Evolutionary conservation across 2,113 vertebrate species (phyloP), one percentile per base, ranked within the genome.

Genomic region (Colossoma macropomum): DNA sequence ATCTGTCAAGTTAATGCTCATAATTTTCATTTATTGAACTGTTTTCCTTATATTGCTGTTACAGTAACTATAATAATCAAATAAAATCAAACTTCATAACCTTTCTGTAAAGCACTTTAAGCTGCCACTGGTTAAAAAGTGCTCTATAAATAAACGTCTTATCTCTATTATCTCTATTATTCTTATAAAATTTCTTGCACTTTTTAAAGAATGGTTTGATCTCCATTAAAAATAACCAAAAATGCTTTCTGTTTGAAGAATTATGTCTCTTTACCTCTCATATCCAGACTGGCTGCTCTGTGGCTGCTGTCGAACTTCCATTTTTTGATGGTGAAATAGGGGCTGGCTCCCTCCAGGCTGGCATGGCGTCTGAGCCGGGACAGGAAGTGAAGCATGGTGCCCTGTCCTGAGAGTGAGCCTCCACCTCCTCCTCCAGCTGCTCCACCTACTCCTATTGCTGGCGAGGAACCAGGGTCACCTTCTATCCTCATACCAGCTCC

Each of bases 301-400:
- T 98, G 97, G 85, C 91, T 96, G 81, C 94, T 94, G 90, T 98
- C 97, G 83, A 97, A 92, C 83, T 96, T 98, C 97, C 97, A 99
- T 73, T 94, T 97, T 92, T 96, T 96, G 91, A 96, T 95, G 77
- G 88, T 96, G 91, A 98, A 97, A 90, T 97, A 98, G 78, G 97
- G 97, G 79, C 96, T 97, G 5, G 96, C 95, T 45, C 96, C 96
- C 0, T 99, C 97, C 86, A 98, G 93, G 90, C 98, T 99, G 83
- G 98, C 95, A 0, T 98, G 97, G 1, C 97, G 96, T 1, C 97
- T 94, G 89, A 99, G 92, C 78, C 96, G 96, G 65, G 95, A 94
- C 88, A 98, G 93, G 91, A 98, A 97, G 79, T 97, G 96, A 19
- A 98, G 91, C 52, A 98, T 95, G 0, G 95, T 90, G 52, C 96